Evolutionary conservation across 2,888 invertebrate species (phyloP), one percentile per base, ranked within the genome.

Genomic region (Tuta absoluta): DNA sequence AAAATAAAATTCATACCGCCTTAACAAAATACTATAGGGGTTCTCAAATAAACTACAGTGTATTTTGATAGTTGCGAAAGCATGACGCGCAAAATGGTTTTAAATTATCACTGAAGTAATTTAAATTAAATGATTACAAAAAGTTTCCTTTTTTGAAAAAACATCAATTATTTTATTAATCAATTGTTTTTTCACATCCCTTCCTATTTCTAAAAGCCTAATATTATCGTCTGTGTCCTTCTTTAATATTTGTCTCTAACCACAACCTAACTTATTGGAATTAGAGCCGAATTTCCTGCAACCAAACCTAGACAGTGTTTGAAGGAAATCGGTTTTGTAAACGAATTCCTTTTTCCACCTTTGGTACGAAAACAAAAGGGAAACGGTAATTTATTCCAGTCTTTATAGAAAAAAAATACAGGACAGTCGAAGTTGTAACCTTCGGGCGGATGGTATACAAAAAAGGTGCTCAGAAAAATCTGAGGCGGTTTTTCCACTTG

Each of bases 291-390:
- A 33, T 56, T 56, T 56, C 33, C 56, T 24, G 28, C 17, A 33
- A 8, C 56, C 14, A 33, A 33, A 10, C 56, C 33, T 21, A 41
- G 24, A 41, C 38, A 12, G 24, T 63, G 38, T 63, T 63, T 56
- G 62, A 65, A 64, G 59, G 37, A 66, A 65, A 66, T 64, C 64
- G 57, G 65, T 64, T 66, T 65, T 28, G 63, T 63, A 68, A 67
- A 67, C 65, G 65, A 65, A 67, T 65, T 66, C 53, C 48, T 65
- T 66, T 62, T 62, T 49, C 17, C 63, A 70, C 68, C 66, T 67
- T 63, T 62, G 66, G 65, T 68, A 66, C 69, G 63, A 65, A 67
- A 66, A 67, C 67, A 65, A 71, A 71, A 69, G 64, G 66, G 64
- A 65, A 62, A 62, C 65, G 53, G 65, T 70, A 66, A 68, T 68